These are phyloP conservation scores for Empidonax alnorum DNA, from an alignment of 2,113 vertebrate species.

Conservation along the genomic window DNA sequence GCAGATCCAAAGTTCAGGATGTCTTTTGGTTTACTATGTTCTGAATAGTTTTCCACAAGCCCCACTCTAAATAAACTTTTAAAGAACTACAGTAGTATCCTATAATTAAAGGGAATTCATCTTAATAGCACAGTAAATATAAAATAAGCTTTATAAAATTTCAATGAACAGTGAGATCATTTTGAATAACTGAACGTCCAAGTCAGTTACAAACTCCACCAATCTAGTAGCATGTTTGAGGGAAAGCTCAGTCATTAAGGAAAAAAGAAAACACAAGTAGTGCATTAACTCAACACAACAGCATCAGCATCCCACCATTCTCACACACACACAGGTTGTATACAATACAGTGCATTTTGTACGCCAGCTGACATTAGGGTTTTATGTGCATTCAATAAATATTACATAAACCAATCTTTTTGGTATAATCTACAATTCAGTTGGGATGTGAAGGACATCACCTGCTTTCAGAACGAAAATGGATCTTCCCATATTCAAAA, in stretches of 20 bases:
- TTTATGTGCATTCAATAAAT: slow-evolving; percentile 64
- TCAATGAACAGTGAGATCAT: slow-evolving; percentile 54
- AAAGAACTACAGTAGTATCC: slow-evolving; percentile 58
- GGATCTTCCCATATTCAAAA: not conserved
- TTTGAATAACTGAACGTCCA: slow-evolving; percentile 55
- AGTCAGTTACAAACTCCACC: slow-evolving; percentile 60
- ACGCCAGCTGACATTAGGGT: slow-evolving; percentile 48
- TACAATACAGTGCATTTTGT: slow-evolving; percentile 65
- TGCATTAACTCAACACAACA: slow-evolving; percentile 44
- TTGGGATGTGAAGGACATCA: not conserved
- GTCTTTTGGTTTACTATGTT: slow-evolving; percentile 62
- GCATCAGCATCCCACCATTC: slow-evolving; percentile 21
- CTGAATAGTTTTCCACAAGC: slow-evolving; percentile 34
- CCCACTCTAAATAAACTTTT: slow-evolving; percentile 60
- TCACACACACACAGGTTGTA: not conserved
- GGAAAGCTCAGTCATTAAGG: slow-evolving; percentile 39
- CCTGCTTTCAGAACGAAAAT: slow-evolving; percentile 14
- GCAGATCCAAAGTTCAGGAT: slow-evolving; percentile 29
- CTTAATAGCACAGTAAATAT: slow-evolving; percentile 66
- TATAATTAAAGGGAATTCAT: slow-evolving; percentile 56
- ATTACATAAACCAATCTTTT: slow-evolving; percentile 46
- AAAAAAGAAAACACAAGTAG: slow-evolving; percentile 52
- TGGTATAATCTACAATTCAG: slow-evolving; percentile 56
- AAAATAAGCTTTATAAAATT: slow-evolving; percentile 71
- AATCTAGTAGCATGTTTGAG: slow-evolving; percentile 40